These are phyloP conservation scores for Chondrilla cf. caribensis DNA, from an alignment of 37 sponge, comb jelly and placozoan genomes.

Conservation along the genomic window DNA sequence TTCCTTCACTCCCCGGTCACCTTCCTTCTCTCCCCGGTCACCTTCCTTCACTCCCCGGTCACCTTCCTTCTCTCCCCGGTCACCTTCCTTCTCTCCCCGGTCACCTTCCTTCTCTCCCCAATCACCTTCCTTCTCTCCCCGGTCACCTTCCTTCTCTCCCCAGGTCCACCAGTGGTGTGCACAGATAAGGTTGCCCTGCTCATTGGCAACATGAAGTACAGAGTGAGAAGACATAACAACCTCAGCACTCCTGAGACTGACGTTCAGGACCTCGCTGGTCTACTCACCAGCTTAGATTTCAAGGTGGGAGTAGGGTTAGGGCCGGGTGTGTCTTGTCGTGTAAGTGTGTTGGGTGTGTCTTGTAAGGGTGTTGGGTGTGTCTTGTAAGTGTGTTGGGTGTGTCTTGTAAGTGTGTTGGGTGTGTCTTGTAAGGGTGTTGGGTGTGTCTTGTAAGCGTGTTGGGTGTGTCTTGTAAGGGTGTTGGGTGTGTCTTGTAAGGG, in stretches of 20 bases:
- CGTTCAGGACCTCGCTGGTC: constrained; percentile 67
- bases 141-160: neutral
- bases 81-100: neutral
- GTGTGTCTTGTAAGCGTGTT: too few relatives aligned
- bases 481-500: too few relatives aligned
- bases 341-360: neutral
- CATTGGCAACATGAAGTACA: constrained; percentile 92
- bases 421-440: too few relatives aligned
- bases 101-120: neutral
- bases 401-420: too few relatives aligned
- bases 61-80: neutral
- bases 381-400: neutral
- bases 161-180: constrained; percentile 35
- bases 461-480: too few relatives aligned
- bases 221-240: constrained; percentile 26
- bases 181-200: constrained; percentile 94
- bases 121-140: neutral
- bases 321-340: neutral
- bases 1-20: neutral
- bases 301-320: constrained; percentile 32
- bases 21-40: too few relatives aligned
- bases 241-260: constrained; percentile 88
- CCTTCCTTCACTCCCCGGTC: too few relatives aligned
- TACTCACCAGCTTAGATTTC: constrained; percentile 74
- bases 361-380: constrained; percentile 1